phyloP scores from a whole-genome alignment of 2,797 vertebrate species.

The Nasua narica region DNA sequence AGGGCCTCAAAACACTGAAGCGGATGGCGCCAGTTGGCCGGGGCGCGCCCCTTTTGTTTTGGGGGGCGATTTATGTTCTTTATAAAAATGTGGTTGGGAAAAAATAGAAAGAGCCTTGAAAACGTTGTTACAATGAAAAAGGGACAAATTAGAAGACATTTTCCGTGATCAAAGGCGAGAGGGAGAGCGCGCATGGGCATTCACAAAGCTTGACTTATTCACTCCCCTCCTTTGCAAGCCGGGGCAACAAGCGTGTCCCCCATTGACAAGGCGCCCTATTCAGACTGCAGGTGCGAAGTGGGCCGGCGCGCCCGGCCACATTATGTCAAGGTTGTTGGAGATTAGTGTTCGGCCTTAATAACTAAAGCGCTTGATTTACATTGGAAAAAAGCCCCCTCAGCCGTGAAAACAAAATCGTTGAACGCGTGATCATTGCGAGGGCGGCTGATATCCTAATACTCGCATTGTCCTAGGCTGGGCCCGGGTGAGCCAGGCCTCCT shows the following conservation, averaged over 20 bases:
- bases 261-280: slow-evolving; percentile 95
- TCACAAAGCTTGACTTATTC: slow-evolving; percentile 92
- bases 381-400: slow-evolving; percentile 90
- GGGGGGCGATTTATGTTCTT: slow-evolving; percentile 82
- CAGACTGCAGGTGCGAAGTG: slow-evolving; percentile 98
- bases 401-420: slow-evolving; percentile 94
- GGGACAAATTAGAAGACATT: slow-evolving; percentile 93
- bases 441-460: slow-evolving; percentile 86
- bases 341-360: slow-evolving; percentile 93
- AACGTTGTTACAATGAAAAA: slow-evolving; percentile 89
- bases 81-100: slow-evolving; percentile 85
- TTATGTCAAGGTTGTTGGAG: slow-evolving; percentile 97
- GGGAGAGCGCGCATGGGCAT: slow-evolving; percentile 88
- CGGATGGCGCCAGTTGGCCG: slow-evolving; percentile 75
- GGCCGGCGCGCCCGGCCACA: slow-evolving; percentile 92
- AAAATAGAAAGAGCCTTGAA: slow-evolving; percentile 86
- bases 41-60: slow-evolving; percentile 82
- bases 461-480: slow-evolving; percentile 81
- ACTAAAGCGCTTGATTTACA: slow-evolving; percentile 92
- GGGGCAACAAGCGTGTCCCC: slow-evolving; percentile 98
- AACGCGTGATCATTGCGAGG: slow-evolving; percentile 88
- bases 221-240: slow-evolving; percentile 94
- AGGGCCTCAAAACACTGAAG: slow-evolving; percentile 74
- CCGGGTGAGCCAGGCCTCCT: slow-evolving; percentile 49
- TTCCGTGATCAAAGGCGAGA: slow-evolving; percentile 92